Evolutionary conservation across 2,113 vertebrate genomes (phyloP), one percentile per base, ranked within the genome.

Genomic region (Chauna torquata): DNA sequence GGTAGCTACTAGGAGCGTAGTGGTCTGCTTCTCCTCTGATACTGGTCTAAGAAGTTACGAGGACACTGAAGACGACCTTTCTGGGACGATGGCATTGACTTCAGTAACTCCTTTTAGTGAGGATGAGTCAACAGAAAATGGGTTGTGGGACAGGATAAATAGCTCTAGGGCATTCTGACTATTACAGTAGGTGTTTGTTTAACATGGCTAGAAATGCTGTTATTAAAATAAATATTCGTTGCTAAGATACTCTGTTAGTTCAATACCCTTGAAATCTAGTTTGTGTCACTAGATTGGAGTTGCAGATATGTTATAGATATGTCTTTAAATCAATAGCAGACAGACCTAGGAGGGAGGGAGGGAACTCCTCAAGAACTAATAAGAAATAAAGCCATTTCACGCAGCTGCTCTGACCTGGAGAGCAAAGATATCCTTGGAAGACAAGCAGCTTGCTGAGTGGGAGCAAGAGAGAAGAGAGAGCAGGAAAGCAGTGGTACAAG

Each of bases 191-290:
- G n/a, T 85, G 66, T 66, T 91, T 96, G 90, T 93, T 96, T 90
- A 94, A 91, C 78, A 80, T 93, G 85, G 82, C 84, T 82, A 59
- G 54, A n/a, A 94, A 95, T 82, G 34, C 49, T 95, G 90, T 90
- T 97, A 91, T 90, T 95, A 89, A 95, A 94, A 95, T 87, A 96
- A 96, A 87, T 87, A 93, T 88, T 88, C 94, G 96, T 96, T 96
- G 96, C 96, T 97, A 95, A 94, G 96, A 94, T 95, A 96, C 91
- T 45, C 84, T 61, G 70, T 82, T 92, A 90, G 74, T 93, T 82
- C 93, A 90, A 72, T 65, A 94, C 45, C 54, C 66, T 90, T 89
- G 89, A 96, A 95, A 94, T 87, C 61, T 45, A 92, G 90, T 76
- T 94, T 87, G 44, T 95, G 90, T 88, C 84, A 65, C 85, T 85